Evolutionary conservation across 2,113 vertebrate species (phyloP), one percentile per base, ranked within the genome.

Genomic region (Thunnus thynnus): DNA sequence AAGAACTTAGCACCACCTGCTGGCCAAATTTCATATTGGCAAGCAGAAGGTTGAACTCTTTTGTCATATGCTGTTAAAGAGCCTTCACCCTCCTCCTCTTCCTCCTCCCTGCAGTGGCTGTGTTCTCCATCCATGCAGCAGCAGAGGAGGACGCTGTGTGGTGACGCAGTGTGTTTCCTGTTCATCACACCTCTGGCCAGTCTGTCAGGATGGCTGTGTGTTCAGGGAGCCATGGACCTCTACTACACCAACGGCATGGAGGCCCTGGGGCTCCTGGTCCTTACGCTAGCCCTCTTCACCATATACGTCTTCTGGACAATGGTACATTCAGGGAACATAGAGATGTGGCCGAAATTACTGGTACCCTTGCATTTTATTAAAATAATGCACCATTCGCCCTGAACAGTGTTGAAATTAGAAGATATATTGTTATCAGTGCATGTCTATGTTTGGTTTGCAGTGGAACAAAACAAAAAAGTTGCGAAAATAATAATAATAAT

Each of bases 301-400:
- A 94, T 95, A 44, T 95, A 95, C 65, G 36, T 94, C 20, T 93
- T 95, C 89, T 95, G 94, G 94, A 94, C 93, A 2, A 32, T 83
- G 76, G 94, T 95, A 65, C 67, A 92, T 57, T 70, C 8, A 58
- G 22, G 41, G 36, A 41, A 41, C 36, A 41, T 41, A 41, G 3
- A 30, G 27, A 30, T 22, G 22, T 22, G 22, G 22, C 22, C 22
- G 22, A 22, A 4, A 30, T 30, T 30, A 30, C 4, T 30, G 27
- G 27, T 30, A 30, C 27, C 2, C 2, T 30, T 30, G 27, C 27
- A 30, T 30, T 30, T 30, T 30, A 30, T 30, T 30, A 30, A 30
- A 30, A 30, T 30, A 30, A 30, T 30, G 27, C 27, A 30, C 27
- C 27, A 30, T 30, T 30, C 27, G 27, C 27, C 2, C 27, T 3